phyloP scores from a whole-genome alignment of 2,797 vertebrate genomes.

The Schizopygopsis pylzovi region DNA sequence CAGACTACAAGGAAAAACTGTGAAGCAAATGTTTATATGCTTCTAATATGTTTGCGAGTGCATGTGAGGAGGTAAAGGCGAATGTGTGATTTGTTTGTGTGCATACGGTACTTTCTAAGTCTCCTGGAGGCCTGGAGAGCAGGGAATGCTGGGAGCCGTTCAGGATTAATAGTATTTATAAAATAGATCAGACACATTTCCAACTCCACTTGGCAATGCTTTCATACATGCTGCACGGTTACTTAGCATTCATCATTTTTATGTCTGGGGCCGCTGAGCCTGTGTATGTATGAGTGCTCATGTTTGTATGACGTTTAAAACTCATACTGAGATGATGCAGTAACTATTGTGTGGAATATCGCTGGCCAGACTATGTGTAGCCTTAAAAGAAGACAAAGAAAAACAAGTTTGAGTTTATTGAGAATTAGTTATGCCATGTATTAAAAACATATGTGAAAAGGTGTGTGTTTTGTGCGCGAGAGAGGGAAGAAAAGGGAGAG shows the following conservation, averaged over 20 bases:
- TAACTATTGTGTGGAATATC: conserved; percentile 41
- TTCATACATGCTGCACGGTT: conserved; percentile 72
- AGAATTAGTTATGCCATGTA: conserved; percentile 44
- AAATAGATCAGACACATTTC: conserved; percentile 73
- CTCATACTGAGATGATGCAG: conserved; percentile 37
- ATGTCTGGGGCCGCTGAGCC: conserved; percentile 69
- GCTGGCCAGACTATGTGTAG: neutral
- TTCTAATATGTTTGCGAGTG: conserved; percentile 31
- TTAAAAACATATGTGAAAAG: conserved; percentile 48
- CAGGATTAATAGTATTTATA: conserved; percentile 81
- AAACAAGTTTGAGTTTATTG: conserved; percentile 40
- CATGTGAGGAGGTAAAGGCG: neutral
- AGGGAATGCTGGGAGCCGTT: conserved; percentile 59
- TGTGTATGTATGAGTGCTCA: conserved; percentile 55
- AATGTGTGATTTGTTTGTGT: conserved; percentile 25
- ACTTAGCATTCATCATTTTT: conserved; percentile 80
- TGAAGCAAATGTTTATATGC: conserved; percentile 6
- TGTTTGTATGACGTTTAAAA: conserved; percentile 49
- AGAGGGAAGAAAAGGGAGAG: conserved; percentile 37
- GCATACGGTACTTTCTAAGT: conserved; percentile 25
- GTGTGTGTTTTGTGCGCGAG: conserved; percentile 34
- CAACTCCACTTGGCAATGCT: conserved; percentile 72
- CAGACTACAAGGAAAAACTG: conserved; percentile 27
- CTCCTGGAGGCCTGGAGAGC: conserved; percentile 53
- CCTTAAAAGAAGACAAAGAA: conserved; percentile 11